These are phyloP conservation scores for Corythucha ciliata DNA, from an alignment of 2,888 invertebrate species.

Conservation along the genomic window DNA sequence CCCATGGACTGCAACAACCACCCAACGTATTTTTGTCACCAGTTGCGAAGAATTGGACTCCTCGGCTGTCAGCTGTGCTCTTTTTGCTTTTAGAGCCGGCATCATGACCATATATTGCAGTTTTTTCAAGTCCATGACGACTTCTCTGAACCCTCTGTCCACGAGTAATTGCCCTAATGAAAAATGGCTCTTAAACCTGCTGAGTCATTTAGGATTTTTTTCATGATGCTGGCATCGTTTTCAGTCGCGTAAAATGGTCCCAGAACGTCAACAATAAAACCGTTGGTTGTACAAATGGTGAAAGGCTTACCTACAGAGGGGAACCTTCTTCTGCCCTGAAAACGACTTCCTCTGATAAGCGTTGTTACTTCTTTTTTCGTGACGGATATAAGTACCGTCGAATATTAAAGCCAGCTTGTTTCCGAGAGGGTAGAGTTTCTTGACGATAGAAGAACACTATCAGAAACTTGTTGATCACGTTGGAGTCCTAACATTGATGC, in stretches of 20 bases:
- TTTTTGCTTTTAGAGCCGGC: constrained; percentile 36
- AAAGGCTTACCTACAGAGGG: constrained; percentile 37
- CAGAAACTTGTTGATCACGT: too few species aligned
- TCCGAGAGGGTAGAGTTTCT: too few species aligned
- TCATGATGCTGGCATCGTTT: constrained; percentile 36
- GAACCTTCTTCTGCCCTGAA: constrained; percentile 34
- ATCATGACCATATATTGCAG: constrained; percentile 32
- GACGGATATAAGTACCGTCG: constrained; percentile 31
- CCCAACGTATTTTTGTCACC: too few species aligned
- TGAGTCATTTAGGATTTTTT: too few species aligned
- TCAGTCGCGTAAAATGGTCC: constrained; percentile 32
- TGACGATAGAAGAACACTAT: too few species aligned
- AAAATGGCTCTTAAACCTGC: too few species aligned
- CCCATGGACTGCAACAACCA: too few species aligned
- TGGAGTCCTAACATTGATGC: too few species aligned
- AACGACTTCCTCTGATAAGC: constrained; percentile 30
- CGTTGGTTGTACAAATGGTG: constrained; percentile 35
- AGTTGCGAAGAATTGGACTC: too few species aligned
- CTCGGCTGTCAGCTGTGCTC: too few species aligned
- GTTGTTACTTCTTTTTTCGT: constrained; percentile 33
- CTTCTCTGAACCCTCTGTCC: constrained; percentile 36
- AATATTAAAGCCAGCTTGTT: too few species aligned
- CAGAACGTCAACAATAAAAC: constrained; percentile 32
- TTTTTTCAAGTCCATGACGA: constrained; percentile 10
- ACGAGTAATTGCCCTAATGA: too few species aligned